These are phyloP conservation scores for Thermophis baileyi DNA, from an alignment of 2,113 vertebrate genomes.

Conservation along the genomic window DNA sequence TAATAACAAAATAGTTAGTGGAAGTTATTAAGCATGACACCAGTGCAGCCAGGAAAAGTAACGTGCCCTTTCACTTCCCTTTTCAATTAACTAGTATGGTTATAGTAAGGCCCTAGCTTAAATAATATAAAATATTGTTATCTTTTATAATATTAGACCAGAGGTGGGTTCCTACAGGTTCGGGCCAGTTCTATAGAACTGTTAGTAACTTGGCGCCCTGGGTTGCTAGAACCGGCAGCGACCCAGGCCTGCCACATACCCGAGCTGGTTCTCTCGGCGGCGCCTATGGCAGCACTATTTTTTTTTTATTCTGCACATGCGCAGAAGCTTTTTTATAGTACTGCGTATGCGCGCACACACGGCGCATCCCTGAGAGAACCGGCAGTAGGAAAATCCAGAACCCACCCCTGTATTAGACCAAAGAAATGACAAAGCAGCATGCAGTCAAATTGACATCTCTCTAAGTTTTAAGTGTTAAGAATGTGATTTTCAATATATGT, in stretches of 20 bases:
- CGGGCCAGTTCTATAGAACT: too few relatives aligned
- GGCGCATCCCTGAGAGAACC: too few relatives aligned
- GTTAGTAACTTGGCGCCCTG: too few relatives aligned
- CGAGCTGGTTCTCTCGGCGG: too few relatives aligned
- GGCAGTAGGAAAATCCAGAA: too few relatives aligned
- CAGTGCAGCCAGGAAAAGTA: neutral
- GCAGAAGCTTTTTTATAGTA: too few relatives aligned
- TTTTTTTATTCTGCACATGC: too few relatives aligned
- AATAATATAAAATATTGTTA: neutral
- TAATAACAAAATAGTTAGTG: neutral
- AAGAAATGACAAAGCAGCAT: neutral
- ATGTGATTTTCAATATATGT: neutral
- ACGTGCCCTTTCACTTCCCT: neutral
- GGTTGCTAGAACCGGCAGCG: too few relatives aligned
- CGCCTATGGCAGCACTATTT: too few relatives aligned
- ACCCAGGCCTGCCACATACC: too few relatives aligned
- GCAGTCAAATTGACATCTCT: neutral
- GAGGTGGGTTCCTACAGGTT: too few relatives aligned
- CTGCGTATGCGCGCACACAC: too few relatives aligned
- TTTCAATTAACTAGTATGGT: neutral
- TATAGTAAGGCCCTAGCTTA: neutral
- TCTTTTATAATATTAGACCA: neutral
- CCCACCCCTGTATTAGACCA: neutral
- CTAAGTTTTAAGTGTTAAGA: neutral
- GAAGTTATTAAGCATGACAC: neutral